These are phyloP conservation scores for Litoditis marina DNA, from an alignment of 2,888 invertebrate species.

Conservation along the genomic window DNA sequence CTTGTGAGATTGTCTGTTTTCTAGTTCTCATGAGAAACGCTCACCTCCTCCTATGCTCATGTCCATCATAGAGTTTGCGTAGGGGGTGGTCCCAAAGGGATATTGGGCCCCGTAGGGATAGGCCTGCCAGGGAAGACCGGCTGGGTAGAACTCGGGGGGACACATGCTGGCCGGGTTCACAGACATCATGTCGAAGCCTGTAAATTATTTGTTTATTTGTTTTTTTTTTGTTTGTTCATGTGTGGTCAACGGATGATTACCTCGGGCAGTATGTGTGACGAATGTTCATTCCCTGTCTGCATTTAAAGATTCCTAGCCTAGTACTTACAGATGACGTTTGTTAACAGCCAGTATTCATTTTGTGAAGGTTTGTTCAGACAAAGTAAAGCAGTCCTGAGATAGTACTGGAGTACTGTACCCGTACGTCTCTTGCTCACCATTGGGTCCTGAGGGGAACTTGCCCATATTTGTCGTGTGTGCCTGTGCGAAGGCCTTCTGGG, in stretches of 20 bases:
- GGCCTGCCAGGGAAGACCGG: conserved; percentile 9
- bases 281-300: neutral
- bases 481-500: conserved; percentile 3
- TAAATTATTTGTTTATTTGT: no score
- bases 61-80: conserved; percentile 13
- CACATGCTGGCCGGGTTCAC: conserved; percentile 22
- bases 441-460: conserved; percentile 6
- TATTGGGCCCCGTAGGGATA: neutral
- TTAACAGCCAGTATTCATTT: neutral
- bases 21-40: neutral
- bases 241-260: no score
- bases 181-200: conserved; percentile 39
- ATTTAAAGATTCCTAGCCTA: neutral
- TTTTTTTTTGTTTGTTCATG: no score
- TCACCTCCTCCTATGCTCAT: conserved; percentile 17
- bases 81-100: conserved; percentile 9
- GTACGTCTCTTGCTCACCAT: neutral
- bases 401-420: no score
- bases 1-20: neutral
- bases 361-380: neutral
- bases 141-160: conserved; percentile 26
- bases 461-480: conserved; percentile 1
- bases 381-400: no score
- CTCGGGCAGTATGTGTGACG: no score
- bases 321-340: neutral